A percentile compares a stretch with the other conserved stretches of the same genome.
Conservation (phyloP, 2,113 vertebrate species). For the Cyanistes caeruleus region DNA sequence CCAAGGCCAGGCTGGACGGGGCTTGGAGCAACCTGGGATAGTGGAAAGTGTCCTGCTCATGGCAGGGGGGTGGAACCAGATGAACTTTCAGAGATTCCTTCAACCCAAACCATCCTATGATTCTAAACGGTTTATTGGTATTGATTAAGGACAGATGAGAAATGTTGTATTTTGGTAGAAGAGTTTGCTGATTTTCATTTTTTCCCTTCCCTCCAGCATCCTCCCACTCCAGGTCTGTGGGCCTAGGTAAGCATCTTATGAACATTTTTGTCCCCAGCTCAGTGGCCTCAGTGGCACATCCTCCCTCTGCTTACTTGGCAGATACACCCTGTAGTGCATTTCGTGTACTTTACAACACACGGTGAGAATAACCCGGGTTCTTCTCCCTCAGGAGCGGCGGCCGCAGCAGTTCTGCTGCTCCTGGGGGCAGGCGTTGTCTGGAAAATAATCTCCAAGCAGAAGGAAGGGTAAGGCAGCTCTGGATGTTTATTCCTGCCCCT, state of each 20-base stretch:
- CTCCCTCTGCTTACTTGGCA: neutral
- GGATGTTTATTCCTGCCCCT: neutral
- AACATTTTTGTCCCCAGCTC: neutral
- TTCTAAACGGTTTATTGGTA: neutral
- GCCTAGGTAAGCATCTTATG: slow-evolving; percentile 38
- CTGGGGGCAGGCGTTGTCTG: neutral
- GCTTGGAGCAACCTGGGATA: neutral
- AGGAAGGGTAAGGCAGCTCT: slow-evolving; percentile 46
- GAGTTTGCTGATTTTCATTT: neutral
- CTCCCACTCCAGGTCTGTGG: neutral
- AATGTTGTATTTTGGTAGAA: neutral
- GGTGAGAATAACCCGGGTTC: fast-evolving
- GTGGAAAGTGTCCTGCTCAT: neutral
- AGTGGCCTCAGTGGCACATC: neutral
- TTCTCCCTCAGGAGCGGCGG: neutral
- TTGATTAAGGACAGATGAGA: neutral
- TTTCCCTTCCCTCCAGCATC: neutral
- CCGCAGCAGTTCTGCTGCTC: neutral
- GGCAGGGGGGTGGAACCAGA: neutral
- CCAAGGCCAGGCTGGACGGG: fast-evolving
- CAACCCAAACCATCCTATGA: neutral
- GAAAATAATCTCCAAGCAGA: slow-evolving; percentile 49
- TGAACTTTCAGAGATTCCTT: neutral
- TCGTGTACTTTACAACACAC: neutral
- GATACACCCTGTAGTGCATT: neutral